Evolutionary conservation across 2,797 vertebrate genomes (phyloP).

Genomic region (Galago senegalensis): DNA sequence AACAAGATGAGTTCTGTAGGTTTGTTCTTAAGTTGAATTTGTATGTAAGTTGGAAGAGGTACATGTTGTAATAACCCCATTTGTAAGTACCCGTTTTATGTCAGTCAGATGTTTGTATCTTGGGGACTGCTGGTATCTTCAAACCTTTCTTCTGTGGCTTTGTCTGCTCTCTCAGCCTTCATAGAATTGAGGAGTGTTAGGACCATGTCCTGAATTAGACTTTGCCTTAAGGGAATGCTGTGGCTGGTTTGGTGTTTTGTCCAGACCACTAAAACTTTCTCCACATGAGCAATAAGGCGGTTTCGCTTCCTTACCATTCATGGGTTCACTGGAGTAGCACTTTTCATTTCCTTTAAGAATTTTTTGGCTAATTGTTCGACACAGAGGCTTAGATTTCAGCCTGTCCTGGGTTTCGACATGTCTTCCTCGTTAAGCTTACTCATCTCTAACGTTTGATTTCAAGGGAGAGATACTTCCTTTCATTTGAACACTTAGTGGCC

Average conservation of each 20-base stretch:
- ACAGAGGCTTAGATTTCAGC: neutral
- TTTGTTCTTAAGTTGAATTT: no score
- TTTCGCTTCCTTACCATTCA: neutral
- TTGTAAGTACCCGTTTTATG: no score
- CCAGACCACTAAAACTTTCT: neutral
- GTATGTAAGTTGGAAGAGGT: no score
- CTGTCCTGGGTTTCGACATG: neutral
- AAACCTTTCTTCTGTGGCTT: neutral
- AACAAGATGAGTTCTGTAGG: no score
- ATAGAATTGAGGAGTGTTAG: neutral
- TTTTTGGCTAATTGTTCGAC: neutral
- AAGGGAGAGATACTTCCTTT: neutral
- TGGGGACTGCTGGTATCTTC: neutral
- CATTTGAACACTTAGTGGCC: neutral
- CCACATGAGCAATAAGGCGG: neutral
- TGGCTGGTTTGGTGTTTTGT: neutral
- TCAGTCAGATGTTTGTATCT: no score
- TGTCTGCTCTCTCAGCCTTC: neutral
- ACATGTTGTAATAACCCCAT: no score
- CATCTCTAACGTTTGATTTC: neutral
- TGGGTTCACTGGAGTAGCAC: neutral
- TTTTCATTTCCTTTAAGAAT: neutral
- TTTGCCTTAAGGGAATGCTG: neutral
- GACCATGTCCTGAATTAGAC: neutral
- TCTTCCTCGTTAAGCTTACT: neutral